A percentile compares a stretch with the other conserved stretches of the same genome.
Evolutionary conservation across 2,888 invertebrate species (phyloP).

Genomic region (Mimachlamys varia): DNA sequence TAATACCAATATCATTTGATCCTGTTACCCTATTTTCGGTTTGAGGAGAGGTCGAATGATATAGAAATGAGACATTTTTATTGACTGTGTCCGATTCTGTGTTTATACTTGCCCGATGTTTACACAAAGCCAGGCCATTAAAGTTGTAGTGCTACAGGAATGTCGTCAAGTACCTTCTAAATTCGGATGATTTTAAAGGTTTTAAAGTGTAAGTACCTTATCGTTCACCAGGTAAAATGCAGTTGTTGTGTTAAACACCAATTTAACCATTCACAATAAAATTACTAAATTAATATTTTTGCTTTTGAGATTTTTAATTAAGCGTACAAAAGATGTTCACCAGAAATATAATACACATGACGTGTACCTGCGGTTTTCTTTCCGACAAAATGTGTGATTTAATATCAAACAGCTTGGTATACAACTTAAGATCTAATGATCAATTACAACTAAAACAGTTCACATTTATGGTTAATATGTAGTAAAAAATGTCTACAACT

Average conservation of each 20-base stretch:
- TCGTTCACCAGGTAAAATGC: background rate
- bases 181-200: background rate
- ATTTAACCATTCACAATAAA: background rate
- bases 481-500: background rate
- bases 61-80: background rate
- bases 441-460: background rate
- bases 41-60: background rate
- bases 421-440: too few species aligned
- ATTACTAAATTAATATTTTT: background rate
- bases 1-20: background rate
- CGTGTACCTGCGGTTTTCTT: too few species aligned
- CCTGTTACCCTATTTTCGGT: background rate
- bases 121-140: background rate
- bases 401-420: background rate
- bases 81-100: background rate
- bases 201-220: background rate
- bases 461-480: background rate
- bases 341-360: too few species aligned
- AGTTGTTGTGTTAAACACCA: background rate
- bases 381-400: too few species aligned
- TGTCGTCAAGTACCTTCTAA: background rate
- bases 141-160: background rate
- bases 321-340: too few species aligned
- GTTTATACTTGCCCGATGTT: background rate
- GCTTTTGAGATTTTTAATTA: too few species aligned